phyloP scores from a whole-genome alignment of 2,797 vertebrate genomes.

The Spinibarbus caldwelli region DNA sequence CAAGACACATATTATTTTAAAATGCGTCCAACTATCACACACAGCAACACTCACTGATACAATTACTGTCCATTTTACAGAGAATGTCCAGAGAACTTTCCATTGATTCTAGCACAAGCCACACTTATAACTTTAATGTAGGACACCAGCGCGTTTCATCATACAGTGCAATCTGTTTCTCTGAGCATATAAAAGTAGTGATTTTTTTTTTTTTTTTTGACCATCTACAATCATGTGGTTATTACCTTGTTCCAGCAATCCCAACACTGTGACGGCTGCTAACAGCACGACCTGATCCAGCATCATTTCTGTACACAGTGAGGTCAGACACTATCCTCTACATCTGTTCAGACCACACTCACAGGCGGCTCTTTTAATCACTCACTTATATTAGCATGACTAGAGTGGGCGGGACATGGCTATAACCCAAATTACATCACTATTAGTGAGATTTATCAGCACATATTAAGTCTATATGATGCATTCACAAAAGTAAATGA shows the following conservation, averaged over 20 bases:
- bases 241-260: conserved; percentile 89
- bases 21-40: neutral
- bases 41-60: neutral
- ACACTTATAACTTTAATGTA: neutral
- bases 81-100: neutral
- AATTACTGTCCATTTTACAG: neutral
- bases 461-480: neutral
- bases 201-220: neutral
- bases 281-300: conserved; percentile 78
- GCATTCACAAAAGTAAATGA: neutral
- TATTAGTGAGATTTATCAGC: neutral
- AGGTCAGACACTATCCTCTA: neutral
- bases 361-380: neutral
- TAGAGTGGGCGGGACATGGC: neutral
- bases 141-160: neutral
- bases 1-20: no score
- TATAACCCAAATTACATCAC: neutral
- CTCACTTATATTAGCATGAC: neutral
- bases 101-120: neutral
- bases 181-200: neutral
- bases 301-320: conserved; percentile 64
- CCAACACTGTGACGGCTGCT: conserved; percentile 82
- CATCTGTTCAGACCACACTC: neutral
- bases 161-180: no score
- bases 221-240: neutral